Conservation (phyloP, 2,113 vertebrate genomes). For the Typhlomys cinereus region DNA sequence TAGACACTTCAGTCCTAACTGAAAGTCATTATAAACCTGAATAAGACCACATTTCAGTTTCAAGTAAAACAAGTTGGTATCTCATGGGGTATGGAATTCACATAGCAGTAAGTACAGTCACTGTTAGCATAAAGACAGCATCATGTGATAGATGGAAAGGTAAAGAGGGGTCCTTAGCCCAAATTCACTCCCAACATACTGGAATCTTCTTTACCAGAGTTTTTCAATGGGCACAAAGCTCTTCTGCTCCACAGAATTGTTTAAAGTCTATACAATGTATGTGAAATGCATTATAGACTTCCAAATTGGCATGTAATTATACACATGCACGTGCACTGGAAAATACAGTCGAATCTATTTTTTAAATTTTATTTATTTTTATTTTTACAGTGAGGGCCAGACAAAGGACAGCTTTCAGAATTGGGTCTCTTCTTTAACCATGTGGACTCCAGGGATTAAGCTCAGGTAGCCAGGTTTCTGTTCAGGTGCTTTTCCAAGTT, state of each 20-base stretch:
- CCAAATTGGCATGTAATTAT: background rate
- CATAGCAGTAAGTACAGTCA: background rate
- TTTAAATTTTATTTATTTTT: no score
- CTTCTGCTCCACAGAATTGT: background rate
- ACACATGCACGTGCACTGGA: no score
- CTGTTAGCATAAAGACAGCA: background rate
- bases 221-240: background rate
- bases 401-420: no score
- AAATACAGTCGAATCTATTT: no score
- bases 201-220: background rate
- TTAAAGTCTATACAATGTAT: background rate
- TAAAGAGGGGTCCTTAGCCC: background rate
- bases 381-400: no score
- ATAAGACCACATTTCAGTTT: constrained; percentile 10
- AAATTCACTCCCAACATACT: background rate
- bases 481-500: no score
- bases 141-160: background rate
- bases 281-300: background rate
- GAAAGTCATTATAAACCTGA: background rate
- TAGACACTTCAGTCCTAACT: background rate
- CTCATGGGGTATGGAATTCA: background rate
- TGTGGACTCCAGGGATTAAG: no score
- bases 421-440: no score
- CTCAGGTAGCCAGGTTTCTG: no score
- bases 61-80: background rate